Evolutionary conservation across 2,113 vertebrate genomes (phyloP).

Genomic region (Neodontobutis hainanensis): DNA sequence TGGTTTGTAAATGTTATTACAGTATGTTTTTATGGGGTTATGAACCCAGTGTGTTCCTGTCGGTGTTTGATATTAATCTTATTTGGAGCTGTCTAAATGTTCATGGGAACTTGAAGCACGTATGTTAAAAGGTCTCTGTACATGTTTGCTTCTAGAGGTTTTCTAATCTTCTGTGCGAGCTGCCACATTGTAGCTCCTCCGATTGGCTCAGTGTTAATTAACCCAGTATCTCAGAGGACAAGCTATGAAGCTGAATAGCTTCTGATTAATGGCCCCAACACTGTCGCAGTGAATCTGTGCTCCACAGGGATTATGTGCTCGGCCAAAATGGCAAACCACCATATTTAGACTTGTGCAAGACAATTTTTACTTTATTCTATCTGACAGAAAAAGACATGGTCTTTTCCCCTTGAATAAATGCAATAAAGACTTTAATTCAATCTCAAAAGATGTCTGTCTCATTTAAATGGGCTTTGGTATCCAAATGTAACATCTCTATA

Average conservation of each 20-base stretch:
- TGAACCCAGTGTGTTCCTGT: constrained; percentile 46
- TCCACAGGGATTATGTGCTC: constrained; percentile 54
- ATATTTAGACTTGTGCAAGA: constrained; percentile 68
- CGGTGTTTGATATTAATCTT: constrained; percentile 55
- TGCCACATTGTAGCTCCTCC: constrained; percentile 49
- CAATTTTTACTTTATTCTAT: constrained; percentile 53
- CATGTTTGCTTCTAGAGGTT: constrained; percentile 40
- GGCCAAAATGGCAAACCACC: constrained; percentile 70
- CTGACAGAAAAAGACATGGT: constrained; percentile 50
- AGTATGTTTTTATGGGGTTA: constrained; percentile 34
- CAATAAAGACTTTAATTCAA: constrained; percentile 51
- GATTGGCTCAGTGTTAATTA: constrained; percentile 67
- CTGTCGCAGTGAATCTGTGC: constrained; percentile 64
- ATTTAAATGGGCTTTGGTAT: constrained; percentile 31
- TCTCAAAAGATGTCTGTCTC: constrained; percentile 33
- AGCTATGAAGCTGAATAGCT: constrained; percentile 65
- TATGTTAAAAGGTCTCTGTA: constrained; percentile 43
- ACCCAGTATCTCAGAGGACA: constrained; percentile 60
- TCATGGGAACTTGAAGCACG: constrained; percentile 39
- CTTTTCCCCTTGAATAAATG: constrained; percentile 59
- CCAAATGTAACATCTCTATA: constrained; percentile 25
- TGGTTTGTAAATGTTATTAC: neutral
- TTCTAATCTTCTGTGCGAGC: constrained; percentile 53
- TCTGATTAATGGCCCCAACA: constrained; percentile 64
- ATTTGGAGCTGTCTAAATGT: constrained; percentile 53